Percentiles rank a stretch among this genome's conserved stretches.
Conservation (phyloP, 2,797 vertebrate genomes). For the Bradypodion ventrale region DNA sequence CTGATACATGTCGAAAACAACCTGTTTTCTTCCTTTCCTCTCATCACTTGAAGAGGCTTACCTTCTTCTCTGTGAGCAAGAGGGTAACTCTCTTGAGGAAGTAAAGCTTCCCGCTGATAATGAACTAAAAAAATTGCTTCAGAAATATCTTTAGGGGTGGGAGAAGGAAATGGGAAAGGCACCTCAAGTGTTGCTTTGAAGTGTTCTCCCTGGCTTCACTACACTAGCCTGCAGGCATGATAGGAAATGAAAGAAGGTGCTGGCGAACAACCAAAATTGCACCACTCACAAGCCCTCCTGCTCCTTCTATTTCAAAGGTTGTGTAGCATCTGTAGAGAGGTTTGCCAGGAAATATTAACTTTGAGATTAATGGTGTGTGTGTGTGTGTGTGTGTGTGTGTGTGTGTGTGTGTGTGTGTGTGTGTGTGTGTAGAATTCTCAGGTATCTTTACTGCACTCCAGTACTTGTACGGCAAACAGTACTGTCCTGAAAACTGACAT, state of each 20-base stretch:
- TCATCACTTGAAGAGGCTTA: neutral
- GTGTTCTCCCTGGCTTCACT: neutral
- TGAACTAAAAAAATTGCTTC: neutral
- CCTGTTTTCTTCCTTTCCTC: neutral
- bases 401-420: too few relatives aligned
- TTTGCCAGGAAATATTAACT: neutral
- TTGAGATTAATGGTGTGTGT: neutral
- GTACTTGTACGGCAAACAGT: too few relatives aligned
- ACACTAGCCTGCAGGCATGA: neutral
- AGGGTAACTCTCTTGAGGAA: constrained; percentile 16
- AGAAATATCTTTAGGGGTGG: constrained; percentile 21
- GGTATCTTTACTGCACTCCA: too few relatives aligned
- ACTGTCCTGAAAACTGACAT: too few relatives aligned
- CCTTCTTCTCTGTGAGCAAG: constrained; percentile 9
- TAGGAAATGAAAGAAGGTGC: constrained; percentile 10
- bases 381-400: too few relatives aligned
- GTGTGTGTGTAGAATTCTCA: too few relatives aligned
- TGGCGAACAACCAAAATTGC: neutral
- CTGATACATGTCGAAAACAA: neutral
- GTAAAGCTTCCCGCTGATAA: neutral
- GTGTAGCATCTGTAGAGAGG: neutral
- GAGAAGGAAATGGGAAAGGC: neutral
- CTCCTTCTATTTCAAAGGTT: constrained; percentile 14
- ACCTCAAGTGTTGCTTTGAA: constrained; percentile 27
- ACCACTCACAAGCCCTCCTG: neutral